Base-by-base conservation (phyloP, 2,888 invertebrate genomes). In the Steinernema hermaphroditum region DNA sequence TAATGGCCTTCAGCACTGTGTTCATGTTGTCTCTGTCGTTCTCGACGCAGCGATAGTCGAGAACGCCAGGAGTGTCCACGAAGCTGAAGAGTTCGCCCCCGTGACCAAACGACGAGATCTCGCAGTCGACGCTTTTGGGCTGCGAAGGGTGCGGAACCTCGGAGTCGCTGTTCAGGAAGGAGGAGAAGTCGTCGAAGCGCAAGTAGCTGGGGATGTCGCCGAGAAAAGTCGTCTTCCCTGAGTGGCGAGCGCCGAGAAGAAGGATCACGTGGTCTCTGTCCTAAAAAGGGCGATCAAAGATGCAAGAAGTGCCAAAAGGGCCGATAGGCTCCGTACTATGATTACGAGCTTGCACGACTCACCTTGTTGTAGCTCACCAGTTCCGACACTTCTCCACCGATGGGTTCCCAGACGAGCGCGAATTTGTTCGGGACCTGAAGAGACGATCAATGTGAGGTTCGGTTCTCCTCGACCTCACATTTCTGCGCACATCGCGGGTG, bases 351-450 rank as follows among this genome's bases (percentile, higher is more conserved):
- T n/a, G n/a, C n/a, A n/a, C n/a, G 12, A 54, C 22, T 27, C 27
- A 62, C 62, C 62, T 29, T 62, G 32, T 14, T 14, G 32, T 62
- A 29, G n/a, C n/a, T n/a, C n/a, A n/a, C n/a, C n/a, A n/a, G n/a
- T n/a, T n/a, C n/a, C n/a, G n/a, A n/a, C n/a, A n/a, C n/a, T 9
- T 29, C 16, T 27, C 62, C 62, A 1, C 32, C 62, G 12, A 62
- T 19, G 32, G 62, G 62, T 1, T 62, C 62, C 62, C 62, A 62
- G 12, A 62, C 29, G 27, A 62, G 34, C 12, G 62, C 62, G 34
- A 12, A 62, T 19, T 27, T 62, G 29, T 27, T 16, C 1, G 62
- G 62, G 1, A 24, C 2, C 62, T 62, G 29, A 62, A 62, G 6
- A 4, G 37, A 37, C n/a, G n/a, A n/a, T n/a, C n/a, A n/a, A n/a